Conservation (phyloP, 2,113 vertebrate species). For the Trichomycterus rosablanca region DNA sequence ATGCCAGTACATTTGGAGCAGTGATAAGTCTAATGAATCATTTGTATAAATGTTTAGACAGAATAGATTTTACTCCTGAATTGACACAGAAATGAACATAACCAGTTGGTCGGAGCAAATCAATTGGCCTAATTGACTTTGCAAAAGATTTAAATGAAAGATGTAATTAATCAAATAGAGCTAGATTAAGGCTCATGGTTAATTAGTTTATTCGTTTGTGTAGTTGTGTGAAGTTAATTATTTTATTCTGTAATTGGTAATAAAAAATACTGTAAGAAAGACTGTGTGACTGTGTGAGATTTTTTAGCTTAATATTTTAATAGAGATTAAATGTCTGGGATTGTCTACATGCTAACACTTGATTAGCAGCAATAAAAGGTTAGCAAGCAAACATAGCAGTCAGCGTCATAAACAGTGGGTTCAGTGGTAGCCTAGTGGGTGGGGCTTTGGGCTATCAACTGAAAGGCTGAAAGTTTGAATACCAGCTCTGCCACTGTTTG, state of each 20-base stretch:
- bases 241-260: constrained; percentile 53
- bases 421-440: too few relatives aligned
- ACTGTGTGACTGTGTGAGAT: constrained; percentile 3
- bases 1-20: constrained; percentile 59
- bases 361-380: background rate
- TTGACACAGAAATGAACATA: constrained; percentile 64
- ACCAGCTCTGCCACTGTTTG: too few relatives aligned
- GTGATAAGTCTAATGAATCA: constrained; percentile 70
- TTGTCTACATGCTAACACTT: background rate
- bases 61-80: constrained; percentile 71
- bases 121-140: constrained; percentile 58
- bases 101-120: constrained; percentile 60
- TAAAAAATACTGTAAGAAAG: constrained; percentile 29
- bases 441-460: too few relatives aligned
- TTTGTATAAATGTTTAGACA: constrained; percentile 67
- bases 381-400: background rate
- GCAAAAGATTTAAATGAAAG: constrained; percentile 53
- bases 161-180: constrained; percentile 59
- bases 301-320: constrained; percentile 10
- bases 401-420: too few relatives aligned
- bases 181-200: constrained; percentile 47
- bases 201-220: constrained; percentile 49
- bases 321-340: background rate
- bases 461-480: too few relatives aligned
- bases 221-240: constrained; percentile 45